Evolutionary conservation across 2,113 vertebrate genomes (phyloP), one percentile per base, ranked within the genome.

Genomic region (Corydoras maculifer): DNA sequence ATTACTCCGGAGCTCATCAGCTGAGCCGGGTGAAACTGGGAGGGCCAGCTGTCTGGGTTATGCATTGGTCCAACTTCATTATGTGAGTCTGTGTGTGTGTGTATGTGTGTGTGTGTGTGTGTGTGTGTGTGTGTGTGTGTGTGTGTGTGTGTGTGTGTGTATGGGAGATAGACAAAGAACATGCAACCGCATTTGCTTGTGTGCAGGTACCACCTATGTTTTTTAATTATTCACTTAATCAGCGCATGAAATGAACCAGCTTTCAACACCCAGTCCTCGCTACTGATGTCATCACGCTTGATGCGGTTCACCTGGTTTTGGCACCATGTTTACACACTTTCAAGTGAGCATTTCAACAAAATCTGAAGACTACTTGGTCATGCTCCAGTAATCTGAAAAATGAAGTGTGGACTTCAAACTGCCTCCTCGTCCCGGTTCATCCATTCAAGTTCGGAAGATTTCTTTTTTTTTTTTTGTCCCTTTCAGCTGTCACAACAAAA

Each of bases 151-250:
- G 51, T 62, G 65, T 73, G 48, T 51, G n/a, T 15, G 68, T 25
- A 25, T 25, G 18, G 18, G 72, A 59, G 9, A 9, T 15, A 30
- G 58, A 9, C 15, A 59, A 10, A 59, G 58, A 58, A 15, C 62
- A 59, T 73, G 43, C 35, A 25, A 9, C 58, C 11, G 57, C 85
- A 86, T 87, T 83, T 84, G 84, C 82, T 65, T 43, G 68, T 73
- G 74, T 80, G 77, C 83, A 86, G 81, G 85, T 85, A 83, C 82
- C 73, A 62, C 84, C 82, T 75, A 62, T 81, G 76, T 67, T 72
- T 82, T 25, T 87, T 86, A 87, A 89, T 89, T 86, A 89, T 89
- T 87, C 80, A 87, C 79, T 10, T 79, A 79, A 87, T 88, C 86
- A 84, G 85, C 87, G 78, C 62, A 76, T 79, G 53, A 29, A 71